Evolutionary conservation across 2,113 vertebrate genomes (phyloP).

Genomic region (Thunnus maccoyii): DNA sequence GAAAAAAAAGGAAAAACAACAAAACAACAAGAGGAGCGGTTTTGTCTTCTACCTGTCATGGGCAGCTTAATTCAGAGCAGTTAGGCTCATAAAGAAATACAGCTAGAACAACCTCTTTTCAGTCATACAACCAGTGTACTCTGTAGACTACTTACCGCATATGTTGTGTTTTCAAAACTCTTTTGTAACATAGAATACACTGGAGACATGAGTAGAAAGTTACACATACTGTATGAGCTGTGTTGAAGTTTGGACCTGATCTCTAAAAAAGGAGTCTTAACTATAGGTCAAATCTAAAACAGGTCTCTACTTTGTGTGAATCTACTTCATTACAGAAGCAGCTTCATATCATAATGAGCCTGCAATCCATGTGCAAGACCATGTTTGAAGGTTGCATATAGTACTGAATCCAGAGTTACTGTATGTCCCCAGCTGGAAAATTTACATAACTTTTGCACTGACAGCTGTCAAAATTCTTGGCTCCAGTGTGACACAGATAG

Average conservation of each 20-base stretch:
- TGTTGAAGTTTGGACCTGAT: neutral
- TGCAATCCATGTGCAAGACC: neutral
- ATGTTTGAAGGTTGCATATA: slow-evolving; percentile 18
- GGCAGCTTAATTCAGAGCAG: slow-evolving; percentile 10
- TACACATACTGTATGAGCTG: neutral
- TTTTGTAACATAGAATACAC: neutral
- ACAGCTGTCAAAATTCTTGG: slow-evolving; percentile 29
- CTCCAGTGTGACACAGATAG: slow-evolving; percentile 10
- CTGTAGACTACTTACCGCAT: neutral
- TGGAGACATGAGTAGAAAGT: neutral
- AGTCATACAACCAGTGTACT: neutral
- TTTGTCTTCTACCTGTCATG: neutral
- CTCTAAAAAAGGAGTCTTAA: neutral
- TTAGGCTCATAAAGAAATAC: slow-evolving; percentile 22
- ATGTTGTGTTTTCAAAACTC: neutral
- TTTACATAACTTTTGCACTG: slow-evolving; percentile 18
- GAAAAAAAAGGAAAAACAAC: neutral
- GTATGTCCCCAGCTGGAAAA: slow-evolving; percentile 28
- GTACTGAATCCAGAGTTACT: slow-evolving; percentile 3
- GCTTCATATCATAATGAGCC: slow-evolving; percentile 1
- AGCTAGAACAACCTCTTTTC: neutral
- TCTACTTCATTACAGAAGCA: neutral
- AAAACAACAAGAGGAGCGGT: neutral
- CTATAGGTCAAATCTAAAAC: neutral
- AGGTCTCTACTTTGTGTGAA: slow-evolving; percentile 1